Percentiles rank a stretch among this genome's conserved stretches.
Conservation (phyloP, 2,113 vertebrate genomes). For the Daboia siamensis region DNA sequence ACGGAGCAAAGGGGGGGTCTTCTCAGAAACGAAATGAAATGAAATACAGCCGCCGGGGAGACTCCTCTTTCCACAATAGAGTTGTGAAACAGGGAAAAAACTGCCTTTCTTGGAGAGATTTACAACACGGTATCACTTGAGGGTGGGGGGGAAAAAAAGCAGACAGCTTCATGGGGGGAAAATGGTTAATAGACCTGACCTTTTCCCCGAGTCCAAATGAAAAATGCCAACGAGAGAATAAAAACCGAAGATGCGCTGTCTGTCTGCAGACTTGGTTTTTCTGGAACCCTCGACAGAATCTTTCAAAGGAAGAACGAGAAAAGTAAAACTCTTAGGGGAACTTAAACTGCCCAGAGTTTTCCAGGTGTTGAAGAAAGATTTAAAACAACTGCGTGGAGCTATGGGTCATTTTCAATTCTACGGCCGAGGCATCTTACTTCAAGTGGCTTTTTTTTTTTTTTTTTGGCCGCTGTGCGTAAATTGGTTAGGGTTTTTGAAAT, state of each 20-base stretch:
- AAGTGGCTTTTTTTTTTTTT: no score
- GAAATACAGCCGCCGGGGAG: background rate
- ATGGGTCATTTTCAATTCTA: background rate
- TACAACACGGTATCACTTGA: conserved; percentile 6
- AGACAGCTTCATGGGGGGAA: background rate
- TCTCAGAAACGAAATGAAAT: background rate
- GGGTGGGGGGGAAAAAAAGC: no score
- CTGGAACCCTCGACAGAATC: background rate
- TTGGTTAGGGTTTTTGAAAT: background rate
- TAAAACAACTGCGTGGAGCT: background rate
- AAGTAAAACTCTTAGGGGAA: background rate
- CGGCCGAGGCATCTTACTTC: background rate
- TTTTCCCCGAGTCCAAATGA: conserved; percentile 47
- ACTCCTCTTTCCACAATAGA: conserved; percentile 33
- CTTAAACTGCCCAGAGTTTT: background rate
- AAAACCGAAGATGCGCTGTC: background rate
- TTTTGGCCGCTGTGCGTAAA: background rate
- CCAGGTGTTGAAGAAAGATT: background rate
- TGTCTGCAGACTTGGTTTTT: conserved; percentile 6
- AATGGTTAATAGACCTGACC: conserved; percentile 46
- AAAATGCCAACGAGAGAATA: conserved; percentile 24
- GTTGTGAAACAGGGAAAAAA: conserved; percentile 26
- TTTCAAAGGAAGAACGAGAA: background rate
- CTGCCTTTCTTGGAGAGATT: background rate
- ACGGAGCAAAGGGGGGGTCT: conserved; percentile 7